These are phyloP conservation scores for Hirudinaria manillensis DNA, from an alignment of 2,888 invertebrate genomes.

Conservation along the genomic window DNA sequence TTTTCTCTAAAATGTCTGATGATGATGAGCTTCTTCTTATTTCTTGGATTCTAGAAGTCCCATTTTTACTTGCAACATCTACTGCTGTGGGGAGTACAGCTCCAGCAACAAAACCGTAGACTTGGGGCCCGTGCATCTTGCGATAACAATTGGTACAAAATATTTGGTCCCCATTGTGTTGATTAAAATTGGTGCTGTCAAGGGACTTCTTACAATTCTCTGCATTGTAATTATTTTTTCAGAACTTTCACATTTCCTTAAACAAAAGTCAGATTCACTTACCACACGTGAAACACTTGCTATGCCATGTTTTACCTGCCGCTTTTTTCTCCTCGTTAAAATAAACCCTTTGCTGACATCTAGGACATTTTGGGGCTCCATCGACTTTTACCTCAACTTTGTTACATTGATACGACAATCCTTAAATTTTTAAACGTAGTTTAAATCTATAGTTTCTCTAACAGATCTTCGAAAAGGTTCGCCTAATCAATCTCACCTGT, in stretches of 20 bases:
- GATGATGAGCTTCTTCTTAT: background rate
- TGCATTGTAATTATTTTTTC: conserved; percentile 28
- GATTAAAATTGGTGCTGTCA: conserved; percentile 65
- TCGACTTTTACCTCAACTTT: conserved; percentile 36
- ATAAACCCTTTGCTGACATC: conserved; percentile 63
- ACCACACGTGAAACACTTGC: conserved; percentile 55
- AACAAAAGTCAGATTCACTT: conserved; percentile 35
- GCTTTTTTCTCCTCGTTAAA: conserved; percentile 56
- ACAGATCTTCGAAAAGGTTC: background rate
- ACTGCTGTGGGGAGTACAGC: conserved; percentile 27
- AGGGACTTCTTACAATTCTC: conserved; percentile 50
- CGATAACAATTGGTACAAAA: conserved; percentile 85
- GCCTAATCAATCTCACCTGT: conserved; percentile 14
- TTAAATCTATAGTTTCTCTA: background rate
- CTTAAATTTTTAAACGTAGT: conserved; percentile 26
- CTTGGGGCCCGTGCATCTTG: conserved; percentile 69
- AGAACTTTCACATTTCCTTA: too few relatives aligned
- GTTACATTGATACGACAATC: conserved; percentile 39
- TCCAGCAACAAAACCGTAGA: conserved; percentile 31
- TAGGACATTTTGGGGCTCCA: conserved; percentile 64
- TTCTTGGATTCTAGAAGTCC: background rate
- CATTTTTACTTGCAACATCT: background rate
- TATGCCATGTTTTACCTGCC: conserved; percentile 54
- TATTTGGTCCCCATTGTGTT: conserved; percentile 76
- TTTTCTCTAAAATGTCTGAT: conserved; percentile 15